Conservation (phyloP, 2,113 vertebrate species). For the Puffinus mauretanicus region DNA sequence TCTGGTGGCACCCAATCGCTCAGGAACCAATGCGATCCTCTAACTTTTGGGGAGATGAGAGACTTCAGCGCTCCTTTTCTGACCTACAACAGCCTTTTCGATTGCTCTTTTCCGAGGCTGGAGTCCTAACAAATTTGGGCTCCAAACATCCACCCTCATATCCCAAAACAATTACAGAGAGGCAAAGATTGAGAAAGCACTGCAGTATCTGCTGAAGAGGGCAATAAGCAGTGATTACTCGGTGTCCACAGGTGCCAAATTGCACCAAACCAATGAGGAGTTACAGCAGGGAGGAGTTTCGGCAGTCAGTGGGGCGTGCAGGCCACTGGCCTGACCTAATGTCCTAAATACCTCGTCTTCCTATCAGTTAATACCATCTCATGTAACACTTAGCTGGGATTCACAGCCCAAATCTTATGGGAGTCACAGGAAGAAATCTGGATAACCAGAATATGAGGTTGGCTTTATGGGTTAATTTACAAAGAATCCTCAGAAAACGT, state of each 20-base stretch:
- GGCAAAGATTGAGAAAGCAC: background rate
- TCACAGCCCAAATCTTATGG: background rate
- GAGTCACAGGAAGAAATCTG: background rate
- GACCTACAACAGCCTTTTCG: background rate
- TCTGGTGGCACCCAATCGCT: background rate
- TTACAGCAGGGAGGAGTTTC: background rate
- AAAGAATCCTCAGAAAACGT: background rate
- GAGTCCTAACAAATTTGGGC: background rate
- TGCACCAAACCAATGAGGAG: background rate
- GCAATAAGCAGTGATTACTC: background rate
- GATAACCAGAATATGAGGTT: background rate
- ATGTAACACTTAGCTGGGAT: background rate
- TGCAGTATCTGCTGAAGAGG: background rate
- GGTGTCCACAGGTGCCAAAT: background rate
- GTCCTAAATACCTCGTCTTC: conserved; percentile 12
- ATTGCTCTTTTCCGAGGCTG: background rate
- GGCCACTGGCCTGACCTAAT: background rate
- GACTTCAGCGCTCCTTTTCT: background rate
- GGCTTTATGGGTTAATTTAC: background rate
- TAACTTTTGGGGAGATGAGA: background rate
- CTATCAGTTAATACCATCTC: background rate
- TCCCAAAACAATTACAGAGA: background rate
- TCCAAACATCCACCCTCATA: background rate
- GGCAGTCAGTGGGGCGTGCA: background rate
- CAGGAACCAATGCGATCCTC: background rate